These are phyloP conservation scores for Amblyopsis rosae DNA, from an alignment of 2,113 vertebrate genomes.

Conservation along the genomic window DNA sequence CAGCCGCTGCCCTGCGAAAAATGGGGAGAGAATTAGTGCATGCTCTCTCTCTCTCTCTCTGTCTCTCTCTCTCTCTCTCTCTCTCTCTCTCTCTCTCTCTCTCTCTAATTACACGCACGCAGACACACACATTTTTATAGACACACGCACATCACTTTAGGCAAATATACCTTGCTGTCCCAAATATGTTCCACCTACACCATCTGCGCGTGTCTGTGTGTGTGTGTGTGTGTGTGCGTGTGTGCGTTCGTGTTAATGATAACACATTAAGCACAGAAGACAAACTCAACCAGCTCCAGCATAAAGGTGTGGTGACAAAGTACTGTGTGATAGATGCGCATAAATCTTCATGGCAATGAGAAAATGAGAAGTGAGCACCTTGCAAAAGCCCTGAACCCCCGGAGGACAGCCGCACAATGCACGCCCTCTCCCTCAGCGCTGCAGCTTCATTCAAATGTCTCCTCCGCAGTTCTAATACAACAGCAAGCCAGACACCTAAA, in stretches of 20 bases:
- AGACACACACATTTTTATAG: conserved; percentile 6
- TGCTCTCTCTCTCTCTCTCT: conserved; percentile 7
- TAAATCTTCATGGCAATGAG: neutral
- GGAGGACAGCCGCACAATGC: neutral
- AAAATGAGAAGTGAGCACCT: neutral
- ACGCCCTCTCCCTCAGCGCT: neutral
- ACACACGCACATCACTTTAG: neutral
- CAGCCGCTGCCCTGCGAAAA: conserved; percentile 82
- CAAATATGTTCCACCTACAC: no score
- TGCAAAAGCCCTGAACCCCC: neutral
- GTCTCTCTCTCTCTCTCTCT: neutral
- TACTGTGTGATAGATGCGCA: neutral
- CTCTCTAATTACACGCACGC: neutral
- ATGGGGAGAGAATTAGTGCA: conserved; percentile 1
- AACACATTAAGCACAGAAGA: conserved; percentile 1
- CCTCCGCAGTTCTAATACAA: no score
- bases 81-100: conserved; percentile 7
- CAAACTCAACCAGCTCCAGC: neutral
- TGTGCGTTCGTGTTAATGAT: neutral
- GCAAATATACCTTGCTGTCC: no score
- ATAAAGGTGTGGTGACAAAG: neutral
- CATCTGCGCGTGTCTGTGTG: neutral
- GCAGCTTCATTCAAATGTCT: neutral
- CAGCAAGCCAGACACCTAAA: no score
- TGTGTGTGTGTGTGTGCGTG: neutral